Base-by-base conservation (phyloP, 2,113 vertebrate species). In the Bos javanicus region DNA sequence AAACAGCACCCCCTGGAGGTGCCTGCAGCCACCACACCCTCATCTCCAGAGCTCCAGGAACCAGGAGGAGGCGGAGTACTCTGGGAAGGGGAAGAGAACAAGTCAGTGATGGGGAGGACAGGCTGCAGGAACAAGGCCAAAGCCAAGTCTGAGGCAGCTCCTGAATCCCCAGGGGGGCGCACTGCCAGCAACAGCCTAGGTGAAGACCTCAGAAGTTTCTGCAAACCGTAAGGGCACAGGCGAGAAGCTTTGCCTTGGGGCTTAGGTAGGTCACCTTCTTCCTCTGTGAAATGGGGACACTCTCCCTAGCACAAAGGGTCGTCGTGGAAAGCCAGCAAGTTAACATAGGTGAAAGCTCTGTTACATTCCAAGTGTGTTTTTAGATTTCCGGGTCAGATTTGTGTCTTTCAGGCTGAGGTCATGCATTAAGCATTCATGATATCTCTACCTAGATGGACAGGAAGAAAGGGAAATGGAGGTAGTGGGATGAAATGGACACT, bases 1-100 rank as follows among this genome's bases (percentile, higher is more conserved):
- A 86, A 93, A 57, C 80, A 97, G 92, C 94, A 39, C 87, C 92
- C 87, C 97, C 97, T 98, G 88, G 94, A 97, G 92, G 95, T 86
- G 85, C 89, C 95, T 91, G 76, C 6, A 5, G 54, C 89, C 82
- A 88, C n/a, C 93, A 89, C 85, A 91, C 56, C 43, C 85, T 92
- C 48, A 25, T 54, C 85, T 80, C 59, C 43, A n/a, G 48, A 10
- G 54, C 62, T 83, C 64, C 52, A 14, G 80, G 56, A 43, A 71
- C 21, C 16, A 25, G 33, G 39, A 50, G 28, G 85, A 67, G 67
- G 33, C n/a, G 5, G 36, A 74, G n/a, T 23, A 39, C 67, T 71
- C 19, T 4, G 0, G 64, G 19, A 36, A 71, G 10, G n/a, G 81
- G 57, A 95, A 78, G 54, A 33, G 39, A 54, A 15, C 33, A 57